Evolutionary conservation across 2,113 vertebrate species (phyloP).

Genomic region (Etheostoma cragini): DNA sequence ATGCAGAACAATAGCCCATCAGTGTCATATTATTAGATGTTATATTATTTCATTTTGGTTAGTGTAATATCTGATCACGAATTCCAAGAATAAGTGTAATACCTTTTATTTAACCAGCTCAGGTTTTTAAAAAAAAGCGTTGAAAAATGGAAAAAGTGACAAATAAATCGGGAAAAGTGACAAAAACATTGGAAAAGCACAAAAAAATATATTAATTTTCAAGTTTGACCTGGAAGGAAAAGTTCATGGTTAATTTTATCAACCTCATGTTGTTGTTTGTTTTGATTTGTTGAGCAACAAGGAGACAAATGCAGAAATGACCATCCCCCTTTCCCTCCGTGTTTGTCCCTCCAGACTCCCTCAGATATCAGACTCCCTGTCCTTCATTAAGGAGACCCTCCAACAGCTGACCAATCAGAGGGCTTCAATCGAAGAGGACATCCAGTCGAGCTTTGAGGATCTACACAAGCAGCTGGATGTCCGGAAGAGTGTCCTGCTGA

Average conservation of each 20-base stretch:
- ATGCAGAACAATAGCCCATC: not conserved
- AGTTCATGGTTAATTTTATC: not conserved
- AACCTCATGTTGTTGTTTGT: not conserved
- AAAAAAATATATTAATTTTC: too few relatives aligned
- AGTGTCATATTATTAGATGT: not conserved
- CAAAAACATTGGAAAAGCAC: too few relatives aligned
- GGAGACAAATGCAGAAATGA: not conserved
- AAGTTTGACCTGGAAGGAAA: too few relatives aligned
- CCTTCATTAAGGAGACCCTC: constrained; percentile 92
- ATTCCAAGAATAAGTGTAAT: too few relatives aligned
- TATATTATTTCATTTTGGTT: not conserved
- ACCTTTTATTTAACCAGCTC: too few relatives aligned
- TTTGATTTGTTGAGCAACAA: not conserved
- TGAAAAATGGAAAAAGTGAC: too few relatives aligned
- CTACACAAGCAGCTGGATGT: constrained; percentile 97
- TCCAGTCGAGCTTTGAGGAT: constrained; percentile 95
- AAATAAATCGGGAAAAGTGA: too few relatives aligned
- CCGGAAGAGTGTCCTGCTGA: constrained; percentile 94
- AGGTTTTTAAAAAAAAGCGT: too few relatives aligned
- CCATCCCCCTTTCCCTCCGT: not conserved
- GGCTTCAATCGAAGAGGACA: constrained; percentile 95
- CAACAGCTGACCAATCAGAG: constrained; percentile 94
- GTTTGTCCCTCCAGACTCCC: constrained; percentile 85
- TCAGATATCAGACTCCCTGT: constrained; percentile 91
- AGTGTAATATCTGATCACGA: not conserved